Conservation (phyloP, 2,113 vertebrate species). For the Phodopus roborovskii region DNA sequence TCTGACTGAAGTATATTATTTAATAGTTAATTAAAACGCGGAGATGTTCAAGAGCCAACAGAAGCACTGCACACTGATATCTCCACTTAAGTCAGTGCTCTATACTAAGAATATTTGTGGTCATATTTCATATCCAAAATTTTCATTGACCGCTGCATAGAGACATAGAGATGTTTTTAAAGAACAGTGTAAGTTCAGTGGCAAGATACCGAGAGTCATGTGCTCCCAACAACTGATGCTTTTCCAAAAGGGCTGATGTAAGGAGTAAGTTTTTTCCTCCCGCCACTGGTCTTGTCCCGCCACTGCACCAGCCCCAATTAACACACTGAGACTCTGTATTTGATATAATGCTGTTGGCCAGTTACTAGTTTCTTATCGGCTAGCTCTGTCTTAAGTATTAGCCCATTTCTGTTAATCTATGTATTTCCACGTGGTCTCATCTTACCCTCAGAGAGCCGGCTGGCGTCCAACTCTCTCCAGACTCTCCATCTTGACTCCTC, state of each 20-base stretch:
- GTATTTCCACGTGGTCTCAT: too few relatives aligned
- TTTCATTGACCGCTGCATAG: background rate
- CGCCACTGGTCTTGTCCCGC: too few relatives aligned
- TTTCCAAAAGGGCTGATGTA: background rate
- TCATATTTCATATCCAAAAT: background rate
- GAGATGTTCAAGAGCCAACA: background rate
- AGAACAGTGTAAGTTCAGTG: background rate
- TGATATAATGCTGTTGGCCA: too few relatives aligned
- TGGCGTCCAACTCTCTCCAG: too few relatives aligned
- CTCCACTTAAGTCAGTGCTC: background rate
- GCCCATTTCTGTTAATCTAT: too few relatives aligned
- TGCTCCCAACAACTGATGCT: background rate
- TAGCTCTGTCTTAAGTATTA: too few relatives aligned
- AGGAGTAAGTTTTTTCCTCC: too few relatives aligned
- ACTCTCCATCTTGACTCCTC: too few relatives aligned
- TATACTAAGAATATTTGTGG: background rate
- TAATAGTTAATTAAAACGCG: constrained; percentile 11
- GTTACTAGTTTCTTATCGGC: too few relatives aligned
- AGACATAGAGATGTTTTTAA: background rate
- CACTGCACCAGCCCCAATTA: too few relatives aligned
- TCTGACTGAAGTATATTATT: constrained; percentile 34
- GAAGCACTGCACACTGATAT: background rate
- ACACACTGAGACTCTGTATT: too few relatives aligned
- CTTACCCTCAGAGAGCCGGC: too few relatives aligned
- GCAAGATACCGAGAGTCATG: constrained; percentile 7